These are phyloP conservation scores for Xestoiulus laeticollis DNA, from an alignment of 2,888 invertebrate species.

Conservation along the genomic window DNA sequence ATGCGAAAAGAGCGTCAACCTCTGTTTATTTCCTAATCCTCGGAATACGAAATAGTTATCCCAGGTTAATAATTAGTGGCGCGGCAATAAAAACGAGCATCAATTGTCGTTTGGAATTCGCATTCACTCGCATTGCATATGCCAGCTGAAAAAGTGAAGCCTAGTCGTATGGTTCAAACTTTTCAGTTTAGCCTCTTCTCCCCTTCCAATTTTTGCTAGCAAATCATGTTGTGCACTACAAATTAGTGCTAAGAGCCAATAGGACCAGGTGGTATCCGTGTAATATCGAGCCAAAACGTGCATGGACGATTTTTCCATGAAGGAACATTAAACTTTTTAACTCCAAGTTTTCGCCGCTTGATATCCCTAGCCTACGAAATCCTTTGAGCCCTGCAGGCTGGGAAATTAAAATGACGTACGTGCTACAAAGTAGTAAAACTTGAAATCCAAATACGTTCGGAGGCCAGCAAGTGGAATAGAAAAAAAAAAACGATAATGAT, in stretches of 20 bases:
- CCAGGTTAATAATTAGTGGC: neutral
- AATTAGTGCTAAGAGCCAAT: no score
- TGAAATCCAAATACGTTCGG: constrained; percentile 10
- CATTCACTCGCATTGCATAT: no score
- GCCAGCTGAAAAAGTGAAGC: no score
- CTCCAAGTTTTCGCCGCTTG: constrained; percentile 17
- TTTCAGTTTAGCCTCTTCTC: no score
- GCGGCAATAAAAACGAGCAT: no score
- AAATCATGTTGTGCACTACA: no score
- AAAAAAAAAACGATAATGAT: neutral
- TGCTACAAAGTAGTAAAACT: constrained; percentile 9
- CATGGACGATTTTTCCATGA: constrained; percentile 22
- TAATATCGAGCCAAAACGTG: neutral
- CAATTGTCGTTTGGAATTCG: no score
- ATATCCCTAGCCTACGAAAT: neutral
- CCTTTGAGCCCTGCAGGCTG: neutral
- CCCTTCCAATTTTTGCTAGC: no score
- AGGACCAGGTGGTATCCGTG: neutral
- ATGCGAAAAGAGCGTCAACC: neutral
- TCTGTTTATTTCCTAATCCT: neutral
- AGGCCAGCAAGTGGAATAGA: neutral
- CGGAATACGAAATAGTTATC: neutral
- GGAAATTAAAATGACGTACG: constrained; percentile 37
- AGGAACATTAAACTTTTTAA: neutral
- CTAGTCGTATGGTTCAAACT: no score